Conservation (phyloP, 2,113 vertebrate genomes). For the Amphiprion ocellaris region DNA sequence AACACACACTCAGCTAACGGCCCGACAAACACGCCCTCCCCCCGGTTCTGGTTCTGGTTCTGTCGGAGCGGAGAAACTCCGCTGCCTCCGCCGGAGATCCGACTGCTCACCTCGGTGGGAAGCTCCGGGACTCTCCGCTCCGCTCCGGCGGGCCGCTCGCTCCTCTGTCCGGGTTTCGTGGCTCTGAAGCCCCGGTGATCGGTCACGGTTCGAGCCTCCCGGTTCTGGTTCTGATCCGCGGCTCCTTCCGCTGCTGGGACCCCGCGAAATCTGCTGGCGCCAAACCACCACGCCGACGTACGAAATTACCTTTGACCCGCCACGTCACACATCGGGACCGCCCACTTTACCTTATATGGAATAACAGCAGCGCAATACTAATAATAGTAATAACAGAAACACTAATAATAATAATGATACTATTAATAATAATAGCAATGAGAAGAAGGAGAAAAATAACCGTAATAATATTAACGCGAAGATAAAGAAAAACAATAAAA, state of each 20-base stretch:
- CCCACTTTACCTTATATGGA: constrained; percentile 54
- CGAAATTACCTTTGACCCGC: constrained; percentile 82
- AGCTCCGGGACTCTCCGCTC: too few relatives aligned
- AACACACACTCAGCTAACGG: too few relatives aligned
- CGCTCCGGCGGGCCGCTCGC: background rate
- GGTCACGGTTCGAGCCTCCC: background rate
- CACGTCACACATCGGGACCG: constrained; percentile 49
- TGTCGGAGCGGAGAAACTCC: background rate
- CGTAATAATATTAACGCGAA: too few relatives aligned
- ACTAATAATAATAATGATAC: too few relatives aligned
- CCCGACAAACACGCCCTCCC: too few relatives aligned
- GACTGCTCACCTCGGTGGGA: background rate
- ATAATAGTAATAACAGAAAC: background rate
- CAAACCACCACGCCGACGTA: constrained; percentile 81
- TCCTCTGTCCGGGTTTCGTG: background rate
- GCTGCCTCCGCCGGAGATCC: too few relatives aligned
- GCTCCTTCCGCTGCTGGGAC: background rate
- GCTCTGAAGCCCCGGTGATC: background rate
- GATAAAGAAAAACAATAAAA: too few relatives aligned
- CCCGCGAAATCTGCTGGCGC: constrained; percentile 87
- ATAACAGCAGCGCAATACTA: background rate
- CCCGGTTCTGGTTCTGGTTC: too few relatives aligned
- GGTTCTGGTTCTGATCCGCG: background rate
- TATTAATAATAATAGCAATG: too few relatives aligned
- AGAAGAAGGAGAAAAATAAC: too few relatives aligned